Percentiles rank a stretch among this genome's conserved stretches.
Evolutionary conservation across 2,888 invertebrate species (phyloP).

Genomic region (Monoplex corrugatus): DNA sequence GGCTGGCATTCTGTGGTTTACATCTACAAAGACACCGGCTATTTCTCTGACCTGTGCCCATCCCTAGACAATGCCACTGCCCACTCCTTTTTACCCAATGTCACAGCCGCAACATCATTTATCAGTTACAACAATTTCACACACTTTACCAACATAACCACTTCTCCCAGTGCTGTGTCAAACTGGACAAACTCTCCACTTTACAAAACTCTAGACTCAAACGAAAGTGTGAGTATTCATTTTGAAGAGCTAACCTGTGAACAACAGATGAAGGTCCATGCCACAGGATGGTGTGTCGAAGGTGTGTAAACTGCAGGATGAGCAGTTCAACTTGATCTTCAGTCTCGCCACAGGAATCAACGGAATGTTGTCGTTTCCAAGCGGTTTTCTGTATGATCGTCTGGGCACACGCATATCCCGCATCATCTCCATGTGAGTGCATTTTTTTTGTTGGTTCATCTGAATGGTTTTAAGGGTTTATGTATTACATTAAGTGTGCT

Average conservation of each 20-base stretch:
- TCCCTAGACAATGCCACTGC: no score
- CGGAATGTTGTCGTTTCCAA: conserved; percentile 59
- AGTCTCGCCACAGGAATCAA: conserved; percentile 60
- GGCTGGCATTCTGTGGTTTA: conserved; percentile 67
- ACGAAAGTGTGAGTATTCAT: background rate
- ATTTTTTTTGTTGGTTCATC: no score
- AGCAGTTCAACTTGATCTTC: conserved; percentile 63
- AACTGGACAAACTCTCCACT: background rate
- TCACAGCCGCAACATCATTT: background rate
- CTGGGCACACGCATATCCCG: conserved; percentile 61
- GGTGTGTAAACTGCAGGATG: conserved; percentile 58
- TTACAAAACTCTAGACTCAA: background rate
- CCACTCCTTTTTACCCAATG: background rate
- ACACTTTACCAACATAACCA: background rate
- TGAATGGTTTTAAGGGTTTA: no score
- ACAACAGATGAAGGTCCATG: conserved; percentile 2
- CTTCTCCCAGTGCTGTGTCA: background rate
- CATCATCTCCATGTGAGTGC: conserved; percentile 42
- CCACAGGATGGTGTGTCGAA: background rate
- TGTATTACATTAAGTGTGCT: no score
- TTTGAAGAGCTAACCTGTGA: conserved; percentile 36
- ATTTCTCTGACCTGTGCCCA: conserved; percentile 54
- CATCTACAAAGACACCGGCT: conserved; percentile 62
- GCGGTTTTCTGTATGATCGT: conserved; percentile 61
- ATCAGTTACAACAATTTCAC: background rate